Evolutionary conservation across 2,888 invertebrate species (phyloP).

Genomic region (Pyrrhia umbra): DNA sequence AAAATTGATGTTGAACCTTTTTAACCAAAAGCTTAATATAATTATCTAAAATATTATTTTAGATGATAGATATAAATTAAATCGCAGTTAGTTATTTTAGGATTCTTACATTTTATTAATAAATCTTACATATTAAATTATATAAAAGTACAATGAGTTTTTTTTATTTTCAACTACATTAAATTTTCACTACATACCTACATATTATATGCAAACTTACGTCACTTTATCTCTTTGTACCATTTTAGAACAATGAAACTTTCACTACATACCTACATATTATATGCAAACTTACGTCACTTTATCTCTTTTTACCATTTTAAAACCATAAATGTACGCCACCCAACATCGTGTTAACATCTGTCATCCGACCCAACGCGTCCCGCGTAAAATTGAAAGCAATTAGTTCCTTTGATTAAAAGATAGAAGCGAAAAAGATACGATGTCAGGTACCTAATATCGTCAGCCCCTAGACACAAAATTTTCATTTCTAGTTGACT

Average conservation of each 20-base stretch:
- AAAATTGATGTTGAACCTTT: too few relatives aligned
- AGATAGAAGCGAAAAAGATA: conserved; percentile 52
- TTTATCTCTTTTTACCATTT: neutral
- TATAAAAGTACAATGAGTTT: too few relatives aligned
- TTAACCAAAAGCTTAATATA: too few relatives aligned
- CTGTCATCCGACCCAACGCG: conserved; percentile 38
- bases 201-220: too few relatives aligned
- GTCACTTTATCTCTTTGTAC: neutral
- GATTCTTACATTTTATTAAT: too few relatives aligned
- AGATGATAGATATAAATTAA: too few relatives aligned
- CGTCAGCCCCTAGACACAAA: conserved; percentile 47
- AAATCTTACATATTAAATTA: too few relatives aligned
- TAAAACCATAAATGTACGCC: conserved; percentile 8
- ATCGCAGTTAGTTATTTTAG: too few relatives aligned
- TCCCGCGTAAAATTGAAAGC: conserved; percentile 55
- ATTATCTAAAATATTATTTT: too few relatives aligned
- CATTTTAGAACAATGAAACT: neutral
- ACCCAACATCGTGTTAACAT: conserved; percentile 40
- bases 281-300: neutral
- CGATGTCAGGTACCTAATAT: conserved; percentile 53
- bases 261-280: too few relatives aligned
- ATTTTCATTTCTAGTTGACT: conserved; percentile 68
- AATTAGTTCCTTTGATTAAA: conserved; percentile 64
- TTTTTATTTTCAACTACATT: too few relatives aligned
- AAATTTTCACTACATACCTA: too few relatives aligned